Percentiles rank a stretch among this genome's conserved stretches.
Conservation (phyloP, 2,888 invertebrate species). For the Zygaena filipendulae region DNA sequence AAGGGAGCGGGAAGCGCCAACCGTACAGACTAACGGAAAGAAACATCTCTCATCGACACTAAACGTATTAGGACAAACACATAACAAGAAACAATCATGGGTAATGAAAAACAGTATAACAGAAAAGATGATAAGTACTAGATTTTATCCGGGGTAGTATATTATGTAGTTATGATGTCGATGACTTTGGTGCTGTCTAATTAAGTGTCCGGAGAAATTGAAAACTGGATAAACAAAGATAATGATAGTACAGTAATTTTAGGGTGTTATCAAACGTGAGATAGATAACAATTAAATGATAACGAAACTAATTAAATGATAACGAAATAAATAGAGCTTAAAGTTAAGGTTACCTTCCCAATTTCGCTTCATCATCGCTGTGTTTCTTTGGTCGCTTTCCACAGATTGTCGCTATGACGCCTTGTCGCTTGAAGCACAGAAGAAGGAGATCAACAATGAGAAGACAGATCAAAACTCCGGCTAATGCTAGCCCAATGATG, state of each 20-base stretch:
- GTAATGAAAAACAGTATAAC: slow-evolving; percentile 21
- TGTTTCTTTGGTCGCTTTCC: slow-evolving; percentile 74
- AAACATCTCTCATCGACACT: slow-evolving; percentile 69
- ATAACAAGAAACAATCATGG: slow-evolving; percentile 18
- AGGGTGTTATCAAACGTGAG: too few species aligned
- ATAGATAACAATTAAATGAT: too few species aligned
- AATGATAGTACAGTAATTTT: too few species aligned
- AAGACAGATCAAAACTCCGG: slow-evolving; percentile 81
- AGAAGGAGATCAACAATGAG: slow-evolving; percentile 89
- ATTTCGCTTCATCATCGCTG: slow-evolving; percentile 84
- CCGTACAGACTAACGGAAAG: slow-evolving; percentile 87
- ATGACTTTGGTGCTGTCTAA: slow-evolving; percentile 42
- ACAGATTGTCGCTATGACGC: slow-evolving; percentile 76
- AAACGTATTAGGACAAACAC: slow-evolving; percentile 37
- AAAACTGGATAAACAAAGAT: too few species aligned
- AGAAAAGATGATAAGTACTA: too few species aligned
- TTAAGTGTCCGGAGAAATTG: too few species aligned
- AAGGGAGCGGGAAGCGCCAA: slow-evolving; percentile 96
- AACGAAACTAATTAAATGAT: too few species aligned
- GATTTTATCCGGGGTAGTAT: slow-evolving; percentile 7
- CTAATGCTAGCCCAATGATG: slow-evolving; percentile 87
- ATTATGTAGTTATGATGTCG: slow-evolving; percentile 33
- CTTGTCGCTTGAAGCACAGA: slow-evolving; percentile 74
- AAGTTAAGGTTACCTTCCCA: slow-evolving; percentile 79
- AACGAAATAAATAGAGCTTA: too few species aligned